Evolutionary conservation across 2,888 invertebrate genomes (phyloP), one percentile per base, ranked within the genome.

Genomic region (Sarcophaga variegata): DNA sequence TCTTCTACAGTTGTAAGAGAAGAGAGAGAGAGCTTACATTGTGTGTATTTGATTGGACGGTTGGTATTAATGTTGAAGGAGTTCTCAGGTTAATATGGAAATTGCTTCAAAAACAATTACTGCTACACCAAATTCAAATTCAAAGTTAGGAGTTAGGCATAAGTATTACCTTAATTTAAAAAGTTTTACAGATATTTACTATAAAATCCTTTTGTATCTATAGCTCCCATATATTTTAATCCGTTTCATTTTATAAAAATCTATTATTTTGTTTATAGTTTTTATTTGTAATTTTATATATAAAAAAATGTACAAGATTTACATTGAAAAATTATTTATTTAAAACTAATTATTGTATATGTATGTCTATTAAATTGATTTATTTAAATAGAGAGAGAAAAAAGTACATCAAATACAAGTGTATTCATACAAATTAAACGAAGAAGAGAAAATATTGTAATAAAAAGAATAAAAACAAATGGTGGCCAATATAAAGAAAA

Each of bases 221-320:
- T 54, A 5, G 54, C 14, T 17, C 54, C 54, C 12, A 12, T 4
- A 17, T 54, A 54, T 0, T 4, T 54, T 54, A 54, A 17, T 54
- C 54, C 54, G 54, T 17, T 54, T 54, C 5, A 54, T 82, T 74
- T 79, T 76, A 59, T 69, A 69, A 79, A 79, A 81, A 76, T 79
- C 11, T 76, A 59, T 62, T 45, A 12, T 63, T 67, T 37, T 62
- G 79, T 85, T 82, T 82, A 17, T 76, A 71, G 67, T 75, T 77
- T 87, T 87, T 87, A 85, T 87, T 82, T 85, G 79, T n/a, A 76
- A 83, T 85, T 72, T 71, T 85, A 84, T 37, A 37, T 37, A 37
- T 6, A 27, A 14, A 54, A 62, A 67, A 76, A 80, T 79, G 47
- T 84, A 84, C 84, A 87, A 77, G 64, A 74, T 81, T 84, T 84